phyloP scores from a whole-genome alignment of 2,888 invertebrate genomes.

The Drosophila macrothrix region DNA sequence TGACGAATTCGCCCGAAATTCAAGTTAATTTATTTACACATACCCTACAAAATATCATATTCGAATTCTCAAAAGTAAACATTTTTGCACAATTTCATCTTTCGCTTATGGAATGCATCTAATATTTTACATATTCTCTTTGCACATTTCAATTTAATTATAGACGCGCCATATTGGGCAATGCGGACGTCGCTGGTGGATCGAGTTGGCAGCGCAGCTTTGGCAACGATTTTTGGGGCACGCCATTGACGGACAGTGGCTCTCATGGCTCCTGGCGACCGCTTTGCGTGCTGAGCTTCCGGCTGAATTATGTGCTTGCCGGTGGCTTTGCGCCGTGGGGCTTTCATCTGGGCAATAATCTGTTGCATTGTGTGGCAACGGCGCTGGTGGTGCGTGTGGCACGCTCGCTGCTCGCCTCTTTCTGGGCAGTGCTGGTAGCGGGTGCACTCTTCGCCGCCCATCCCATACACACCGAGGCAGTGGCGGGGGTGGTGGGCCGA shows the following conservation, averaged over 20 bases:
- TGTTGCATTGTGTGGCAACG: slow-evolving; percentile 94
- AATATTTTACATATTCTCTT: slow-evolving; percentile 1
- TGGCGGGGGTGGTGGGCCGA: slow-evolving; percentile 97
- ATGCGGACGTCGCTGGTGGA: slow-evolving; percentile 95
- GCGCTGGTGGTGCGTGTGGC: slow-evolving; percentile 92
- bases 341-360: slow-evolving; percentile 94
- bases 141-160: slow-evolving; percentile 56
- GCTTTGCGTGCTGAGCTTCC: slow-evolving; percentile 94
- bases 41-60: background rate
- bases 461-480: slow-evolving; percentile 98
- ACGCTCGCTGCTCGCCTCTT: slow-evolving; percentile 89
- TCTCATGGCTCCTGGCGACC: slow-evolving; percentile 99
- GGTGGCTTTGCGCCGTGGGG: slow-evolving; percentile 93
- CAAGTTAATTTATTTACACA: background rate
- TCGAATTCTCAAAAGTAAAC: background rate
- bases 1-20: too few species aligned
- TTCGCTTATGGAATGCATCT: background rate
- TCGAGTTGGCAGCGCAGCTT: slow-evolving; percentile 93
- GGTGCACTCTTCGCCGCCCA: slow-evolving; percentile 96
- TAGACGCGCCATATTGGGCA: slow-evolving; percentile 97
- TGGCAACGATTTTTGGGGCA: slow-evolving; percentile 99
- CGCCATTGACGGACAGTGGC: slow-evolving; percentile 95
- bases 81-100: background rate
- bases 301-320: slow-evolving; percentile 92
- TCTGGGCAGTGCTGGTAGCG: slow-evolving; percentile 90